These are phyloP conservation scores for Tipula unca DNA, from an alignment of 2,888 invertebrate genomes.

Conservation along the genomic window DNA sequence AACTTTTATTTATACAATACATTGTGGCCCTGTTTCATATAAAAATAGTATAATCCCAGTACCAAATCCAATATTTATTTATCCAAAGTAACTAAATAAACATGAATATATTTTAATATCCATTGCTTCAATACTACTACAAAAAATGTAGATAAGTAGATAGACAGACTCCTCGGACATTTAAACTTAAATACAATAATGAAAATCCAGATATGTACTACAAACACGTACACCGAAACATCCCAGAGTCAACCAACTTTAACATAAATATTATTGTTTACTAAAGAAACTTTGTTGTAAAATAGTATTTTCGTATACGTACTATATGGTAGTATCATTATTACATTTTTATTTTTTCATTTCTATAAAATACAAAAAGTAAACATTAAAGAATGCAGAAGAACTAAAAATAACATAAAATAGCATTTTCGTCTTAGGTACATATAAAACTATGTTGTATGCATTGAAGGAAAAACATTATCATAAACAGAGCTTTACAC, in stretches of 20 bases:
- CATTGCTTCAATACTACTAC: not conserved
- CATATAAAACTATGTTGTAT: not conserved
- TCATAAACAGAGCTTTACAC: not conserved
- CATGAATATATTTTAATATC: not conserved
- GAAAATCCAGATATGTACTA: not conserved
- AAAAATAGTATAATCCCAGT: not conserved
- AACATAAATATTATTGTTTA: not conserved
- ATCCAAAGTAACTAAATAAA: not conserved
- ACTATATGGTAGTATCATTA: not conserved
- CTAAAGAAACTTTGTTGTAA: not conserved
- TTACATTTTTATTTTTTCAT: not conserved
- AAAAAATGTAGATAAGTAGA: too few species aligned
- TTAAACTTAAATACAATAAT: not conserved
- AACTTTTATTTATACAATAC: too few species aligned
- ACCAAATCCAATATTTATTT: not conserved
- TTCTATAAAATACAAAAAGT: not conserved
- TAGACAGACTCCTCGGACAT: not conserved
- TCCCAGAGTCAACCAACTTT: not conserved
- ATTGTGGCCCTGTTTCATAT: too few species aligned
- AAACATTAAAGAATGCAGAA: not conserved
- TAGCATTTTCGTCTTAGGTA: not conserved
- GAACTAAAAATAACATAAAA: not conserved
- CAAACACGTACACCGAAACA: not conserved
- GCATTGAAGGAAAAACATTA: not conserved
- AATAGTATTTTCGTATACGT: not conserved